Evolutionary conservation across 1,140 invertebrate species (phyloP), one percentile per base, ranked within the genome.

Genomic region (Eurytemora carolleeae): DNA sequence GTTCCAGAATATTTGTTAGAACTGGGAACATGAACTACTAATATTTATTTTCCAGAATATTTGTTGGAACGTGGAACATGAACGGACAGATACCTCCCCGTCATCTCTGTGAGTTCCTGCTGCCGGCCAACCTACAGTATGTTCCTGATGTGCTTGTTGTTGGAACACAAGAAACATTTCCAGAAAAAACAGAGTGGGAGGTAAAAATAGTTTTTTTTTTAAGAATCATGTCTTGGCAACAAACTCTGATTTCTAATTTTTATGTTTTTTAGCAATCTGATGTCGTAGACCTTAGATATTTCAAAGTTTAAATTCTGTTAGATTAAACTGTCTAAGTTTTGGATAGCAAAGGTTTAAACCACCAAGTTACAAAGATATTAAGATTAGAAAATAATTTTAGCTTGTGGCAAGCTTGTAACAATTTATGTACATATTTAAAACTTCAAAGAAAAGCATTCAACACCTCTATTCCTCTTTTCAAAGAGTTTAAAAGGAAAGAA

Each of bases 41-140:
- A n/a, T n/a, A n/a, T n/a, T n/a, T n/a, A n/a, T n/a, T n/a, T n/a
- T 44, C n/a, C n/a, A 44, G 79, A 65, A 82, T 96, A 64, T 92
- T 90, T 75, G 80, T 93, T 60, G 88, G 87, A 16, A 90, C 88
- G 2, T 96, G 91, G 91, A 97, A 97, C 71, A 93, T 95, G 87
- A 91, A 91, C 74, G 86, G 86, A 16, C 67, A 79, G 75, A 70
- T 72, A 57, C 72, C 76, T 25, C 75, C 75, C 20, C 44, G 66
- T 53, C 80, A 86, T 70, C 71, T 94, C 63, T 86, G 90, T 69
- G 85, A 92, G 70, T 87, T 95, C 70, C 79, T 95, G 65, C 75
- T 94, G 58, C 89, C 90, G 2, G 78, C 82, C 22, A 78, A 80
- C 68, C 78, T 89, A 64, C 81, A 86, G 68, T 83, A 84, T 74